phyloP scores from a whole-genome alignment of 2,113 vertebrate genomes.

The Meleagris gallopavo region DNA sequence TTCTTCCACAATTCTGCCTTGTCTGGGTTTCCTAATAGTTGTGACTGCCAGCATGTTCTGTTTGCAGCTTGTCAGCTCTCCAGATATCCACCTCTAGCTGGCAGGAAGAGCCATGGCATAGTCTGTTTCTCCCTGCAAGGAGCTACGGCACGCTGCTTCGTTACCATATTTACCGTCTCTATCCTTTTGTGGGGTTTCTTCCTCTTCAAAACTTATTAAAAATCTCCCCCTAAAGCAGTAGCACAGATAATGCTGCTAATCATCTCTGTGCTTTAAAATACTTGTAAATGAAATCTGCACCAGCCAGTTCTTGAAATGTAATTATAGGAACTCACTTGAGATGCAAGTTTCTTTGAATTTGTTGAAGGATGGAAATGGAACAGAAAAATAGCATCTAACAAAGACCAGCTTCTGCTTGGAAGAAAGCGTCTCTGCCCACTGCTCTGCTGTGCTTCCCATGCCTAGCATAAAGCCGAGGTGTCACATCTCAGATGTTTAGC shows the following conservation, averaged over 20 bases:
- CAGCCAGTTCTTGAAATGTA: neutral
- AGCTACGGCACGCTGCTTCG: neutral
- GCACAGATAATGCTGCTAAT: neutral
- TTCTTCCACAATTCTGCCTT: neutral
- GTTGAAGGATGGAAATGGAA: neutral
- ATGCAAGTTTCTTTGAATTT: neutral
- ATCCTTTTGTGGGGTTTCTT: neutral
- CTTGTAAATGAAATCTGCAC: conserved; percentile 3
- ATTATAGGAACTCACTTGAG: conserved; percentile 1
- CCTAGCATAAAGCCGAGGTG: neutral
- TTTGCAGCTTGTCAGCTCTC: neutral
- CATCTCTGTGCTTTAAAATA: neutral
- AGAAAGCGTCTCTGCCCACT: neutral
- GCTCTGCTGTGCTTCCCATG: neutral
- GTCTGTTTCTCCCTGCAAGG: neutral
- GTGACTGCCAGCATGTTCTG: neutral
- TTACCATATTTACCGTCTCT: neutral
- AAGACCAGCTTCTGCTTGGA: neutral
- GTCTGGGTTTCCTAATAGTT: neutral
- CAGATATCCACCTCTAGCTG: neutral
- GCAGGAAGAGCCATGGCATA: neutral
- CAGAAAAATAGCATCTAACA: neutral
- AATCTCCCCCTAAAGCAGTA: neutral
- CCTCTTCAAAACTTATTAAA: neutral
- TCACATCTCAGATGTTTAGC: neutral